A percentile compares a stretch with the other conserved stretches of the same genome.
Conservation (phyloP, 2,113 vertebrate species). For the Epinephelus lanceolatus region DNA sequence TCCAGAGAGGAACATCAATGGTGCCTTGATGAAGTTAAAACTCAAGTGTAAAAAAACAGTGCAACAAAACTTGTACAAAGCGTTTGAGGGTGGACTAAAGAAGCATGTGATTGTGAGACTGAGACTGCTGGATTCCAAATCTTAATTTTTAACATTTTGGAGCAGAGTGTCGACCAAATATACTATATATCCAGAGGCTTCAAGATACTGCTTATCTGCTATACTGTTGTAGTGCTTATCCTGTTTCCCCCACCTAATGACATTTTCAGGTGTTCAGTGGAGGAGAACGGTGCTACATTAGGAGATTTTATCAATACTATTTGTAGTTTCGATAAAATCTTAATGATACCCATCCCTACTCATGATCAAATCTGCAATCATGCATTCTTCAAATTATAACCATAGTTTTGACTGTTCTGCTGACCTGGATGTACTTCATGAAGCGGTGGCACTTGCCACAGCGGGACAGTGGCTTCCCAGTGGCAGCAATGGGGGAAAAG, state of each 20-base stretch:
- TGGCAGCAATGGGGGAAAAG: conserved; percentile 94
- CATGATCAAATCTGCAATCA: neutral
- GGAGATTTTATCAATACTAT: no score
- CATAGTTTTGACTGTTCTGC: conserved; percentile 22
- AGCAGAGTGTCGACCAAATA: neutral
- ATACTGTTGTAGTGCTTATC: neutral
- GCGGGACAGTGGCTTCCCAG: conserved; percentile 95
- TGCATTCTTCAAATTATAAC: neutral
- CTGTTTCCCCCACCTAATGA: neutral
- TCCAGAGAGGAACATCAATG: neutral
- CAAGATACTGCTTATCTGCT: neutral
- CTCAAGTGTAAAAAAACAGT: neutral
- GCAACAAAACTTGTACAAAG: neutral
- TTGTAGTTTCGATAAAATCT: no score
- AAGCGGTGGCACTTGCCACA: conserved; percentile 98
- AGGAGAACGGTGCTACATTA: no score
- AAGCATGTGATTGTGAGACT: neutral
- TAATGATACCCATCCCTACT: neutral
- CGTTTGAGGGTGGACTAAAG: neutral
- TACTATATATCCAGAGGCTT: neutral
- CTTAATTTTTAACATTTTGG: neutral
- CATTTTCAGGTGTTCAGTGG: neutral
- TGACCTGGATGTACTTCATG: conserved; percentile 99
- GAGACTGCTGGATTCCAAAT: neutral
- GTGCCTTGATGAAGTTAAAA: neutral